Evolutionary conservation across 2,888 invertebrate genomes (phyloP).

Genomic region (Luffia ferchaultella): DNA sequence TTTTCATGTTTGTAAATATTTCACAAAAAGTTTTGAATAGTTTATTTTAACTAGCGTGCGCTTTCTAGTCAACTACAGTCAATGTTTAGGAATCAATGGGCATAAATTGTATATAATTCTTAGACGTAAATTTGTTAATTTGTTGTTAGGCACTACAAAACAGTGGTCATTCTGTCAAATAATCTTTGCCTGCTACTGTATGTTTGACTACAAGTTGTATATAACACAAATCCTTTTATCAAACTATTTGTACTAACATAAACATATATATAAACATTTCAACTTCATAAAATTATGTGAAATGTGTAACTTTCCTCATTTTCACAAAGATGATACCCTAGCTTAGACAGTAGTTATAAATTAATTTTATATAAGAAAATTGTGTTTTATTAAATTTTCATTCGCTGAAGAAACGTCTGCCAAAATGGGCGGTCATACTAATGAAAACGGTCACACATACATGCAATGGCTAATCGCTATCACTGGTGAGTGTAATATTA

Average conservation of each 20-base stretch:
- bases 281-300: not conserved
- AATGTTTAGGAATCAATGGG: too few relatives aligned
- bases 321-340: not conserved
- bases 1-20: too few relatives aligned
- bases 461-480: not conserved
- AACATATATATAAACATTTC: not conserved
- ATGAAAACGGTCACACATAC: not conserved
- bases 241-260: not conserved
- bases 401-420: not conserved
- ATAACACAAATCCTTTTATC: not conserved
- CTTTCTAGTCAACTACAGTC: too few relatives aligned
- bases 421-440: not conserved
- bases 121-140: too few relatives aligned
- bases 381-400: too few relatives aligned
- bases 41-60: too few relatives aligned
- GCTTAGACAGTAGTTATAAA: not conserved
- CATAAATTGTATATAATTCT: too few relatives aligned
- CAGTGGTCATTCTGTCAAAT: too few relatives aligned
- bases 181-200: too few relatives aligned
- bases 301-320: not conserved
- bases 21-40: too few relatives aligned
- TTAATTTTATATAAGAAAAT: not conserved
- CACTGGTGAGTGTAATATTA: not conserved
- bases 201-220: too few relatives aligned
- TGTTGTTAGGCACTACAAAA: too few relatives aligned